A percentile compares a stretch with the other conserved stretches of the same genome.
Conservation (phyloP, 2,113 vertebrate genomes). For the Festucalex cinctus region DNA sequence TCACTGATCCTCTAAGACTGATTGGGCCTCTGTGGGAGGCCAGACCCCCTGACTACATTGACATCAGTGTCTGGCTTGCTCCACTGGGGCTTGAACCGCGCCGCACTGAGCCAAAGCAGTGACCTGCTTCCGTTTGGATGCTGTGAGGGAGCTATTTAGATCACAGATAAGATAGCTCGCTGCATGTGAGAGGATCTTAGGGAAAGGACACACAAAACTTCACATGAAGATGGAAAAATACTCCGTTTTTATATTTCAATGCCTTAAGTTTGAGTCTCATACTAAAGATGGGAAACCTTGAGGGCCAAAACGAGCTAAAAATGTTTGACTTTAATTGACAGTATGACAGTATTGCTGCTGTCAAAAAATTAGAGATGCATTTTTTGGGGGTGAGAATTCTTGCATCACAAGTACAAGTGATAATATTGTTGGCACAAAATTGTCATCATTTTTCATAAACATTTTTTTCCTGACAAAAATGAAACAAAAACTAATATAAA, state of each 20-base stretch:
- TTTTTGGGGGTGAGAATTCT: no score
- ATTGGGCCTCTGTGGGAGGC: constrained; percentile 63
- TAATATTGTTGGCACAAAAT: no score
- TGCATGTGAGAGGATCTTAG: constrained; percentile 4
- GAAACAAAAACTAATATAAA: no score
- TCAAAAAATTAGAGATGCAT: neutral
- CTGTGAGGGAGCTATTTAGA: constrained; percentile 38
- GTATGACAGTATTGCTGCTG: neutral
- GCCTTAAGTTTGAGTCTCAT: neutral
- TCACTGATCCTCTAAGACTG: constrained; percentile 69
- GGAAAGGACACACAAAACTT: constrained; percentile 11
- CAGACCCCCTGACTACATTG: constrained; percentile 56
- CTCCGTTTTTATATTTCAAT: neutral
- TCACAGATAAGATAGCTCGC: constrained; percentile 27
- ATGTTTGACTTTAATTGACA: neutral
- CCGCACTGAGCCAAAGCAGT: constrained; percentile 52
- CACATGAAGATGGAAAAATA: neutral
- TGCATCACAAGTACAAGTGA: no score
- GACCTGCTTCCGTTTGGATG: constrained; percentile 66
- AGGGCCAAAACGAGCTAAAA: neutral
- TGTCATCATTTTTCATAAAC: no score
- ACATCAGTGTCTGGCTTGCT: constrained; percentile 65
- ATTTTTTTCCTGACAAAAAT: no score
- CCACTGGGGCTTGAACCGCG: constrained; percentile 58
- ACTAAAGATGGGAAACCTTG: neutral